Conservation (phyloP, 2,888 invertebrate species). For the Geotrupes spiniger region DNA sequence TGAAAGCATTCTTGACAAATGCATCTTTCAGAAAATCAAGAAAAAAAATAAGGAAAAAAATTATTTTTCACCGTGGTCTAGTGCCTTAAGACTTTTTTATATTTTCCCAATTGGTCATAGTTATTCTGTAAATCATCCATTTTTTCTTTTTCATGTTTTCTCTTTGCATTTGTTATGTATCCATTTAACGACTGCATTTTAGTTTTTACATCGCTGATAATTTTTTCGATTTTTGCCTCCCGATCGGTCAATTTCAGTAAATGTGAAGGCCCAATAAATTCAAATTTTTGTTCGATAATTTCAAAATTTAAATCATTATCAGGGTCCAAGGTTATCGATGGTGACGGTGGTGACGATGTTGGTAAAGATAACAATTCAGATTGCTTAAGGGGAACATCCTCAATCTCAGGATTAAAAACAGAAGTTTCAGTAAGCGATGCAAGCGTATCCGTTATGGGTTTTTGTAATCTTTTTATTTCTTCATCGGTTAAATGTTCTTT, state of each 20-base stretch:
- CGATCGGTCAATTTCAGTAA: slow-evolving; percentile 21
- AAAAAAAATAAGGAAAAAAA: too few species aligned
- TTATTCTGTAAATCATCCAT: too few species aligned
- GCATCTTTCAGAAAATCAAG: too few species aligned
- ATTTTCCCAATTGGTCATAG: too few species aligned
- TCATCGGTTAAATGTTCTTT: slow-evolving; percentile 19
- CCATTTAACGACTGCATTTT: slow-evolving; percentile 18
- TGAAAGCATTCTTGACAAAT: too few species aligned
- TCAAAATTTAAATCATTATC: slow-evolving; percentile 24
- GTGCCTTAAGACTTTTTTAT: slow-evolving; percentile 14
- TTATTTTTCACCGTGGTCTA: too few species aligned
- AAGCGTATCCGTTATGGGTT: too few species aligned
- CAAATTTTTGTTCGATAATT: slow-evolving; percentile 22
- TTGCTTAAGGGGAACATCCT: slow-evolving; percentile 3
- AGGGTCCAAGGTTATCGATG: slow-evolving; percentile 22
- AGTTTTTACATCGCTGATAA: slow-evolving; percentile 10
- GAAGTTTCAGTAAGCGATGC: not conserved
- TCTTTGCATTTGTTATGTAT: too few species aligned
- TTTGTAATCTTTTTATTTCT: too few species aligned
- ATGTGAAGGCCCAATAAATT: slow-evolving; percentile 21
- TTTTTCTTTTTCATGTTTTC: too few species aligned
- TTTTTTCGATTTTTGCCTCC: slow-evolving; percentile 26
- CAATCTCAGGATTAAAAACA: not conserved
- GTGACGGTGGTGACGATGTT: too few species aligned
- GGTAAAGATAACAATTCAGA: slow-evolving; percentile 20